Evolutionary conservation across 64 coral and sea anemone species (phyloP), one percentile per base, ranked within the genome.

Genomic region (Anthopleura sola): DNA sequence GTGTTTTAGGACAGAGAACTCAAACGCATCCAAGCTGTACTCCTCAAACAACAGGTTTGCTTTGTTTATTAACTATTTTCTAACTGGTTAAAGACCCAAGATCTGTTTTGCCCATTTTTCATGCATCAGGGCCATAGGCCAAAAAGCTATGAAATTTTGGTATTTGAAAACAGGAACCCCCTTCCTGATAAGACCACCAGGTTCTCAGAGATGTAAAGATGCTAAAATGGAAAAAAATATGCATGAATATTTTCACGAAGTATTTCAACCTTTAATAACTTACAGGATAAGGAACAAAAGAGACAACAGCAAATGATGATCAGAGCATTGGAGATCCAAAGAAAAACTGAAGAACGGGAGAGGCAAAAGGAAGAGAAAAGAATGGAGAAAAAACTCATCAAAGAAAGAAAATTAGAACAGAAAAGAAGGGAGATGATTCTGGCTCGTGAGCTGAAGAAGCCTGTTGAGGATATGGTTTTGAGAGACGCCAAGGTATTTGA

Each of bases 401-500:
- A 91, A 86, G 96, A 98, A 86, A 94, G 93, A 54, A 98, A 98
- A 69, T 85, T 98, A 85, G 96, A 98, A 77, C 96, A 98, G 92
- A 98, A 98, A 87, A 94, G 96, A 83, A 94, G 96, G 82, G 92
- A 98, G 33, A 91, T 98, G 92, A 98, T 98, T 49, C 82, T 98
- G 19, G 87, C 92, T 87, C 92, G 96, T 86, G 96, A 98, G 85
- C 49, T 98, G 11, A 98, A 98, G 80, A 98, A 98, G 54, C 96
- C 96, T 62, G 96, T 98, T 3, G 96, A 98, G 80, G 96, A 98
- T 68, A 98, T 98, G 96, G 96, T 98, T 23, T 71, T 98, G 19
- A 86, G 93, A 55, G 96, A 98, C 68, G 91, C 92, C 15, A 98
- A 98, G 96, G 96, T 98, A 82, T 57, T 19, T 66, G 14, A 62